phyloP scores from a whole-genome alignment of 2,113 vertebrate genomes.

The Prunella himalayana region DNA sequence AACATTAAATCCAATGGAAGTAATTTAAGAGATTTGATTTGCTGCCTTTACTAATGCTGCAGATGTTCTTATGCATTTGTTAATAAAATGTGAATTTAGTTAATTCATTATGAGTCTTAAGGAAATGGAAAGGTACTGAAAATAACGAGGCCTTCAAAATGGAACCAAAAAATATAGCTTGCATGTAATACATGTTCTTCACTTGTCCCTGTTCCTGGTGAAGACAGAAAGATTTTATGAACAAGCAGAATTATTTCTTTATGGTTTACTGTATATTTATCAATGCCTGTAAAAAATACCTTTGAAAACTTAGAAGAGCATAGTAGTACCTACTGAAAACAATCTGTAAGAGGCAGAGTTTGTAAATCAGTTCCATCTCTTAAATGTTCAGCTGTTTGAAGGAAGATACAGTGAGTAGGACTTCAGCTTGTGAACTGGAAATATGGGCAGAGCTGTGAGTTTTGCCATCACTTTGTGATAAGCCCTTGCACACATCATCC shows the following conservation, averaged over 20 bases:
- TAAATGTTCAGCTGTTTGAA: background rate
- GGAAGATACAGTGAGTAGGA: background rate
- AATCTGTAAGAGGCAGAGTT: background rate
- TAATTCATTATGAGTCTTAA: background rate
- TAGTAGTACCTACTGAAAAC: background rate
- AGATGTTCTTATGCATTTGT: background rate
- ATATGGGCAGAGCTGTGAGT: background rate
- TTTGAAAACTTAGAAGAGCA: background rate
- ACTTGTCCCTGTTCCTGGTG: background rate
- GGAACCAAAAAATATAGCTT: background rate
- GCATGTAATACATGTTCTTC: accelerated
- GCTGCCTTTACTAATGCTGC: background rate
- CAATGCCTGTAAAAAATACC: background rate
- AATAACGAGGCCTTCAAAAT: background rate
- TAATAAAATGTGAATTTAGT: background rate
- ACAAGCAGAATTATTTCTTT: background rate
- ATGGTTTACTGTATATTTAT: background rate
- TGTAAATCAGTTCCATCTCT: background rate
- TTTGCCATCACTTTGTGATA: background rate
- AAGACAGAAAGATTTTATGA: background rate
- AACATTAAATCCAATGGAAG: background rate
- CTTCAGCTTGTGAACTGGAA: background rate
- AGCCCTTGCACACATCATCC: background rate
- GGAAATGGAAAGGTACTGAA: background rate
- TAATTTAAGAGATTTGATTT: background rate